These are phyloP conservation scores for Cistogaster globosa DNA, from an alignment of 2,888 invertebrate species.

Conservation along the genomic window DNA sequence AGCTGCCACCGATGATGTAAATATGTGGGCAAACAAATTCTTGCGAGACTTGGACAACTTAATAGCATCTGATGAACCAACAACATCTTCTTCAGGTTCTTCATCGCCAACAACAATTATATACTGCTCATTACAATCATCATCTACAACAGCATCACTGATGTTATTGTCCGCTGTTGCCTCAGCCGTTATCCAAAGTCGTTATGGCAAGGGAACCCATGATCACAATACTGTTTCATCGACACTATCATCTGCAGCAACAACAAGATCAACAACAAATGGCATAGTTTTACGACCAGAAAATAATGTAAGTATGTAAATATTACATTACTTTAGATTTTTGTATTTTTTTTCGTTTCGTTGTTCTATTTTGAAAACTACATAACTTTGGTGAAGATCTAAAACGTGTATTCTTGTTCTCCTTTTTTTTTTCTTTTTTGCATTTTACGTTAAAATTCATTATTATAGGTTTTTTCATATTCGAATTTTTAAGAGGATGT, in stretches of 20 bases:
- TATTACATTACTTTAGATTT: conserved; percentile 48
- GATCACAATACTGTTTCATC: conserved; percentile 50
- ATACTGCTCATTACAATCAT: conserved; percentile 71
- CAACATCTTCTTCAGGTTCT: conserved; percentile 68
- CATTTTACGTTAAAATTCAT: conserved; percentile 49
- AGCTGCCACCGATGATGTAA: conserved; percentile 79
- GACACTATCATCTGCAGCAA: conserved; percentile 43
- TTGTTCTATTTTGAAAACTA: background rate
- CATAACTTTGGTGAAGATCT: conserved; percentile 36
- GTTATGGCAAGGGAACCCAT: conserved; percentile 75
- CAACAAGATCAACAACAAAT: conserved; percentile 71
- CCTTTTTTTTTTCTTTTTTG: conserved; percentile 4
- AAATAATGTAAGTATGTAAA: conserved; percentile 81
- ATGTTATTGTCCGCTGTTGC: conserved; percentile 79
- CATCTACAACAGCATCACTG: conserved; percentile 77
- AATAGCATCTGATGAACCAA: conserved; percentile 81
- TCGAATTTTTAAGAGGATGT: background rate
- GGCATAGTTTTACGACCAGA: conserved; percentile 82
- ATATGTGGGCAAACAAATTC: conserved; percentile 83
- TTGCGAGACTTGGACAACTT: conserved; percentile 82
- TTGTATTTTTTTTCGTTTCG: background rate
- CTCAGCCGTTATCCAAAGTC: conserved; percentile 79
- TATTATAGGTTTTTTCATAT: conserved; percentile 50
- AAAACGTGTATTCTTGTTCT: conserved; percentile 17
- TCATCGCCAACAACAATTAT: conserved; percentile 76